phyloP scores from a whole-genome alignment of 2,888 invertebrate genomes.

The Andrena praecox region DNA sequence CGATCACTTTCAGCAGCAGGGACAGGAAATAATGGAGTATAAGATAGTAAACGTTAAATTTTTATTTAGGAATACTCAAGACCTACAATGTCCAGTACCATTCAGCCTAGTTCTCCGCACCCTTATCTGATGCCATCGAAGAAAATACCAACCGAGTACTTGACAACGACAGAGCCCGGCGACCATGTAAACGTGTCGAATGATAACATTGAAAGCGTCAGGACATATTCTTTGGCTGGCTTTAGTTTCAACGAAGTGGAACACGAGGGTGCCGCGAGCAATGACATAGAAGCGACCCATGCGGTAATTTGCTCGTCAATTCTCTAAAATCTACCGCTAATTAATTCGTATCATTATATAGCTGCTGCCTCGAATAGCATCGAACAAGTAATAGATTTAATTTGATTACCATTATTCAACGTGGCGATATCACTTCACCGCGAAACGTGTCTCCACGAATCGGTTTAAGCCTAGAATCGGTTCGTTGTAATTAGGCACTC shows the following conservation, averaged over 20 bases:
- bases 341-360: background rate
- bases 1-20: background rate
- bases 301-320: conserved; percentile 45
- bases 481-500: no score
- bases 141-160: conserved; percentile 91
- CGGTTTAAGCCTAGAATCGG: no score
- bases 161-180: conserved; percentile 86
- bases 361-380: background rate
- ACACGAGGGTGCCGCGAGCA: conserved; percentile 73
- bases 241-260: conserved; percentile 78
- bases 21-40: background rate
- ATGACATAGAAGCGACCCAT: conserved; percentile 64
- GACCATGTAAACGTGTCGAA: conserved; percentile 46
- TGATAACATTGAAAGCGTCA: conserved; percentile 54
- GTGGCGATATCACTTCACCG: no score
- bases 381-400: background rate
- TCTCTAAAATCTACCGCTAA: background rate
- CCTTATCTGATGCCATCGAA: conserved; percentile 88
- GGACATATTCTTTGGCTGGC: conserved; percentile 67
- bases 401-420: background rate
- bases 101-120: conserved; percentile 76
- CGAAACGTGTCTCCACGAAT: no score
- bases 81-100: conserved; percentile 74
- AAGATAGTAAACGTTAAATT: background rate
- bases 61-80: conserved; percentile 80